These are phyloP conservation scores for Perognathus longimembris DNA, from an alignment of 2,113 vertebrate genomes.

Conservation along the genomic window DNA sequence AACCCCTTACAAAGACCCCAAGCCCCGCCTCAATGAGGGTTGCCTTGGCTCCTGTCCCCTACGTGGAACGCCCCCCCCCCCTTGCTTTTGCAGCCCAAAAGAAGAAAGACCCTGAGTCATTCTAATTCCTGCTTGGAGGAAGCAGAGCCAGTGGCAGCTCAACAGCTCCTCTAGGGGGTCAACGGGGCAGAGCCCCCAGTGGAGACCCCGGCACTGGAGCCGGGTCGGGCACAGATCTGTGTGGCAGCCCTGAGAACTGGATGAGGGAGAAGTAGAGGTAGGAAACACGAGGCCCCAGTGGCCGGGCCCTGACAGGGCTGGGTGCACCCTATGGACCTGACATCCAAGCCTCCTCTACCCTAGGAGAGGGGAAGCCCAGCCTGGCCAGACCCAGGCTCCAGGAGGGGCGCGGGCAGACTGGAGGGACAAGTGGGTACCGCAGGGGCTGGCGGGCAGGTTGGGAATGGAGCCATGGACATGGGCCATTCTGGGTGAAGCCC, in stretches of 20 bases:
- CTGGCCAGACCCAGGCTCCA: background rate
- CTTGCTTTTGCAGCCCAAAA: background rate
- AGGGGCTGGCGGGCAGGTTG: background rate
- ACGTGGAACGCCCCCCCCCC: background rate
- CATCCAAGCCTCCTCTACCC: background rate
- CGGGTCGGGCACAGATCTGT: background rate
- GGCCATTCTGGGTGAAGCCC: background rate
- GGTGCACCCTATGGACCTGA: background rate
- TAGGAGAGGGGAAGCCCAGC: background rate
- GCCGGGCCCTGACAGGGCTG: background rate
- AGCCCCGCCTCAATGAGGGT: background rate
- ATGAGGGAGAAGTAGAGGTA: background rate
- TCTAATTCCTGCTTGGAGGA: conserved; percentile 21
- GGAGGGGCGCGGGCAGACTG: background rate
- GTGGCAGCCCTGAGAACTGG: background rate
- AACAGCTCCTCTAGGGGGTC: background rate
- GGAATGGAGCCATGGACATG: background rate
- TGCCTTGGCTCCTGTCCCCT: background rate
- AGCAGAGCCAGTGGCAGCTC: background rate
- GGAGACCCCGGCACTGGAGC: too few relatives aligned
- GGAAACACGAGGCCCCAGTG: background rate
- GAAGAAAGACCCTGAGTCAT: conserved; percentile 35
- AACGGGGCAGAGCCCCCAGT: background rate
- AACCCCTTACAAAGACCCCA: background rate
- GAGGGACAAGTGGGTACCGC: background rate